A percentile compares a stretch with the other conserved stretches of the same genome.
These are phyloP conservation scores for Campoletis sonorensis DNA, from an alignment of 1,140 invertebrate genomes.

Conservation along the genomic window DNA sequence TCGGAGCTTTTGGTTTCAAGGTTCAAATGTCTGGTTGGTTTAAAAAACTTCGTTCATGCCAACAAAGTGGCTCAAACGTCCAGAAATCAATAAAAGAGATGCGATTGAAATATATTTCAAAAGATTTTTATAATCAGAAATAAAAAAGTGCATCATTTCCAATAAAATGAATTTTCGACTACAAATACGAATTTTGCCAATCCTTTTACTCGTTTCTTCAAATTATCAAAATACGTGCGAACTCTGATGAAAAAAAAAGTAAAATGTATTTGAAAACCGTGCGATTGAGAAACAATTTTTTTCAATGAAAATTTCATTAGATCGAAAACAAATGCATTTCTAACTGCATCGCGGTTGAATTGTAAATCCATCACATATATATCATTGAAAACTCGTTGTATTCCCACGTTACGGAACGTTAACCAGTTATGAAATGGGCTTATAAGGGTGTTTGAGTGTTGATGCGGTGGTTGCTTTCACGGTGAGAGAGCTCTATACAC, in stretches of 20 bases:
- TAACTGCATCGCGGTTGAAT: not conserved
- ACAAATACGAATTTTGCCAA: too few relatives aligned
- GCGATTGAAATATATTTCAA: too few relatives aligned
- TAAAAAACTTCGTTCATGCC: too few relatives aligned
- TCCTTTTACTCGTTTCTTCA: too few relatives aligned
- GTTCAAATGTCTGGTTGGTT: too few relatives aligned
- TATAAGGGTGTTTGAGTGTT: conserved; percentile 63
- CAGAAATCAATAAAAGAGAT: too few relatives aligned
- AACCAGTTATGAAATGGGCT: conserved; percentile 74
- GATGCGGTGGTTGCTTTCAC: conserved; percentile 30
- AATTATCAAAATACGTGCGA: not conserved
- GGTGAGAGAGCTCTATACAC: conserved; percentile 11
- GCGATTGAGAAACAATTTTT: not conserved
- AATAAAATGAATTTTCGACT: too few relatives aligned
- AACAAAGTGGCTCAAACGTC: too few relatives aligned
- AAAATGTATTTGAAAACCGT: not conserved
- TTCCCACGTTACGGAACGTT: conserved; percentile 72
- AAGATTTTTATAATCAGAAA: too few relatives aligned
- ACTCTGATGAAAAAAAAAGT: not conserved
- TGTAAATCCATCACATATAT: not conserved
- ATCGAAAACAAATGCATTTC: not conserved
- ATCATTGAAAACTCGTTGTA: conserved; percentile 37
- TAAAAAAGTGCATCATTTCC: too few relatives aligned
- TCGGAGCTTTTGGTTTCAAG: too few relatives aligned
- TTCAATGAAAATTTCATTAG: not conserved